These are phyloP conservation scores for Synanthedon tipuliformis DNA, from an alignment of 2,888 invertebrate species.

Conservation along the genomic window DNA sequence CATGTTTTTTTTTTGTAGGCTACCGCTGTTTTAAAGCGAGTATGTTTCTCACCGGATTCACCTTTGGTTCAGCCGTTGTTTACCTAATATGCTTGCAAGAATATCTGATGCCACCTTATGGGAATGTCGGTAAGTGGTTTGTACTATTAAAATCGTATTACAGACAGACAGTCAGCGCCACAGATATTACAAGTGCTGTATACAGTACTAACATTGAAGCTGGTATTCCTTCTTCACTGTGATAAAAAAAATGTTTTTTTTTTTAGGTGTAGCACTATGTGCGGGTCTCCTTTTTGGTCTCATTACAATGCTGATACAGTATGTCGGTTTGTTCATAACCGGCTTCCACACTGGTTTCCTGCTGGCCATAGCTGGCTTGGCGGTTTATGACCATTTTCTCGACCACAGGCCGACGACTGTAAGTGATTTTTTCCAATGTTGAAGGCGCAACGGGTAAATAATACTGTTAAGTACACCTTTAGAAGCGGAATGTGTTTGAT, in stretches of 20 bases:
- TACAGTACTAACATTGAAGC: too few relatives aligned
- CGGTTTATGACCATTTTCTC: slow-evolving; percentile 72
- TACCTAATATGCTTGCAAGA: slow-evolving; percentile 86
- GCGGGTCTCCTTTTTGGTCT: slow-evolving; percentile 82
- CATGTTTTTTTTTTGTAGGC: slow-evolving; percentile 62
- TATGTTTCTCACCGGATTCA: slow-evolving; percentile 89
- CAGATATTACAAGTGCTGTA: too few relatives aligned
- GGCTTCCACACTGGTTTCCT: slow-evolving; percentile 82
- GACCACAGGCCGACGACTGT: slow-evolving; percentile 68
- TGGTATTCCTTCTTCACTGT: too few relatives aligned
- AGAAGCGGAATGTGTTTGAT: too few relatives aligned
- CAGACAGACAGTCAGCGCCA: too few relatives aligned
- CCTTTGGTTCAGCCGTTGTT: slow-evolving; percentile 84
- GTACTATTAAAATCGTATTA: neutral
- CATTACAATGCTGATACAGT: slow-evolving; percentile 85
- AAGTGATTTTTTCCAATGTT: slow-evolving; percentile 16
- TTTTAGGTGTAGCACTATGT: slow-evolving; percentile 75
- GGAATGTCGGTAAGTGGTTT: slow-evolving; percentile 73
- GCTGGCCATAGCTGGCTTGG: slow-evolving; percentile 70
- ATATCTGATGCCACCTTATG: slow-evolving; percentile 80
- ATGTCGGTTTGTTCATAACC: slow-evolving; percentile 84
- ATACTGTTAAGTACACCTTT: too few relatives aligned
- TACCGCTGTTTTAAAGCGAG: slow-evolving; percentile 90
- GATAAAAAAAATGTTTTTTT: too few relatives aligned
- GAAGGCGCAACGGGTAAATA: too few relatives aligned